Conservation (phyloP, 1,140 invertebrate species). For the Brachionus rotundiformis region DNA sequence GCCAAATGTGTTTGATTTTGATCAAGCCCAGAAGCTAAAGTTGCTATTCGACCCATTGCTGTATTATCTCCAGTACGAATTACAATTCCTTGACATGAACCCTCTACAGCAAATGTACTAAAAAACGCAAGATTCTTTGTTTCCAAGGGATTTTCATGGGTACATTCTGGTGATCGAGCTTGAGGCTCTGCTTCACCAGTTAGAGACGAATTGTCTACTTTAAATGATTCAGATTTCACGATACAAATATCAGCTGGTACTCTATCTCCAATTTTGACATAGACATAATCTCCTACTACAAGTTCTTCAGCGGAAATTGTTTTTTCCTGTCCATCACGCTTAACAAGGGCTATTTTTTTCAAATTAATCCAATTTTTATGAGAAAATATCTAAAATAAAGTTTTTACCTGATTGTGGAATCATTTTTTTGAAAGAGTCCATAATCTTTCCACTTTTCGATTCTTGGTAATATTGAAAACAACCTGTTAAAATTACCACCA, state of each 20-base stretch:
- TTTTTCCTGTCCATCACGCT: constrained; percentile 87
- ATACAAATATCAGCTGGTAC: constrained; percentile 73
- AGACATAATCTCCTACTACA: constrained; percentile 36
- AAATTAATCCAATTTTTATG: no score
- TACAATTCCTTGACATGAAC: constrained; percentile 60
- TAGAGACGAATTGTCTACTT: constrained; percentile 70
- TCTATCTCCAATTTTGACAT: constrained; percentile 35
- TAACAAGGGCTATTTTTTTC: constrained; percentile 86
- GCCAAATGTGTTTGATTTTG: constrained; percentile 95
- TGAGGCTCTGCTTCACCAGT: constrained; percentile 96
- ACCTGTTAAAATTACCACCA: constrained; percentile 92
- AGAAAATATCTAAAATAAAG: no score
- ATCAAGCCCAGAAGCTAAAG: constrained; percentile 82
- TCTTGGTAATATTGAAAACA: constrained; percentile 98
- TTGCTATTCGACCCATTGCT: constrained; percentile 68
- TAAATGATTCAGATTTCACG: constrained; percentile 69
- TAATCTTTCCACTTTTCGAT: constrained; percentile 80
- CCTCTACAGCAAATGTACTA: constrained; percentile 94
- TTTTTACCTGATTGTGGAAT: neutral
- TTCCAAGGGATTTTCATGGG: constrained; percentile 91
- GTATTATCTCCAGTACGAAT: constrained; percentile 65
- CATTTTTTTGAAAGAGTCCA: constrained; percentile 69
- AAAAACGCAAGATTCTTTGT: constrained; percentile 95
- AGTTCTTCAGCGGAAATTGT: constrained; percentile 69
- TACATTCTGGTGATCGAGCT: constrained; percentile 82